A percentile compares a stretch with the other conserved stretches of the same genome.
phyloP scores from a whole-genome alignment of 1,140 invertebrate genomes.

The Zelostemma sp. region DNA sequence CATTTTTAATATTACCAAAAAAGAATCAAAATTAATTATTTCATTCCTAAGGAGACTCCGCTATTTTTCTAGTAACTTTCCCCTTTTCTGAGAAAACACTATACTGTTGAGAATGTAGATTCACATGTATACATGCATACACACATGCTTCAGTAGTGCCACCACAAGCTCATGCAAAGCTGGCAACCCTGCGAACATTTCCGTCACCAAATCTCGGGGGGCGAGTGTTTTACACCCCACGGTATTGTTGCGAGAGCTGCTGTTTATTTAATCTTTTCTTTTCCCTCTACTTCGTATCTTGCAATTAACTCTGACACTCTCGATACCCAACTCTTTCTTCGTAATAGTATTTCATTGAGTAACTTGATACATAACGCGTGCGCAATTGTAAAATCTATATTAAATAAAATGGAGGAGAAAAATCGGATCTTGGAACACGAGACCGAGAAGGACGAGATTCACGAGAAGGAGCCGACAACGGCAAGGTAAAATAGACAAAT shows the following conservation, averaged over 20 bases:
- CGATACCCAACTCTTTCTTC: neutral
- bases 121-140: too few relatives aligned
- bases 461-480: constrained; percentile 62
- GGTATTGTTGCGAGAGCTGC: neutral
- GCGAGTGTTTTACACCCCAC: too few relatives aligned
- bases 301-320: neutral
- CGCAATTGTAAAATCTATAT: constrained; percentile 62
- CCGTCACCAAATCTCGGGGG: too few relatives aligned
- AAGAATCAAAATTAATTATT: too few relatives aligned
- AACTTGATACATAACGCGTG: constrained; percentile 35
- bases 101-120: too few relatives aligned
- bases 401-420: constrained; percentile 70
- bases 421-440: constrained; percentile 60
- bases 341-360: neutral
- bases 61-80: too few relatives aligned
- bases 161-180: too few relatives aligned
- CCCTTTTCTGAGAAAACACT: too few relatives aligned
- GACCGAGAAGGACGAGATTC: constrained; percentile 52
- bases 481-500: neutral
- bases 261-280: constrained; percentile 4
- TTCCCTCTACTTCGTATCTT: neutral
- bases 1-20: too few relatives aligned
- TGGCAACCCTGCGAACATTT: too few relatives aligned
- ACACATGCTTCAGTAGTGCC: too few relatives aligned
- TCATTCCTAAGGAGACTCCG: too few relatives aligned